Base-by-base conservation (phyloP, 2,113 vertebrate species). In the Pipa parva region DNA sequence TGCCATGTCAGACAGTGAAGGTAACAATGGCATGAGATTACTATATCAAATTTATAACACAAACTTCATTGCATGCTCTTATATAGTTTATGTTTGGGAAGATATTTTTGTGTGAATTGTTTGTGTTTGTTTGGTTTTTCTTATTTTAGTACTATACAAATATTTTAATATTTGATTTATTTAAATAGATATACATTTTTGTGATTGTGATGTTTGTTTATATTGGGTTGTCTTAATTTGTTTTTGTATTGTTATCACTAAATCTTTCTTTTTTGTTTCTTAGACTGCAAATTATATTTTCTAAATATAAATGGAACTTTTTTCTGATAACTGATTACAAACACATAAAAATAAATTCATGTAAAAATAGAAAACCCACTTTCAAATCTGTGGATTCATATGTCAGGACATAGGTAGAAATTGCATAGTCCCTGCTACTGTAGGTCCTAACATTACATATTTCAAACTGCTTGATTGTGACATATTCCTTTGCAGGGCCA, bases 1-100 rank as follows among this genome's bases (percentile, higher is more conserved):
- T 78, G 97, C 97, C 84, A 98, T 99, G 97, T 99, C 97, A 76
- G 97, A 99, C 87, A 99, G 96, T 67, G 96, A 99, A 99, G 96
- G 97, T 98, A 99, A 98, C 90, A 88, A 82, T 88, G 86, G 78
- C 80, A 81, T 90, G 76, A 88, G 73, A 85, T 80, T 86, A 74
- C 80, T 86, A 78, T 88, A 82, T 80, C 81, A 80, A 74, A 84
- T 80, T 76, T 77, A 83, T 82, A 89, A 84, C 74, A 26, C 84
- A 84, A 90, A 91, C 75, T 87, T 83, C 81, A 84, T 86, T 91
- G 94, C 94, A 97, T 95, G 95, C 76, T 76, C 78, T 81, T 88
- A 71, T n/a, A n/a, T n/a, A n/a, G n/a, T n/a, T n/a, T n/a, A n/a
- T n/a, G n/a, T n/a, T n/a, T n/a, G n/a, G n/a, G n/a, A n/a, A n/a